Base-by-base conservation (phyloP, 2,888 invertebrate species). In the Frankliniella intonsa region DNA sequence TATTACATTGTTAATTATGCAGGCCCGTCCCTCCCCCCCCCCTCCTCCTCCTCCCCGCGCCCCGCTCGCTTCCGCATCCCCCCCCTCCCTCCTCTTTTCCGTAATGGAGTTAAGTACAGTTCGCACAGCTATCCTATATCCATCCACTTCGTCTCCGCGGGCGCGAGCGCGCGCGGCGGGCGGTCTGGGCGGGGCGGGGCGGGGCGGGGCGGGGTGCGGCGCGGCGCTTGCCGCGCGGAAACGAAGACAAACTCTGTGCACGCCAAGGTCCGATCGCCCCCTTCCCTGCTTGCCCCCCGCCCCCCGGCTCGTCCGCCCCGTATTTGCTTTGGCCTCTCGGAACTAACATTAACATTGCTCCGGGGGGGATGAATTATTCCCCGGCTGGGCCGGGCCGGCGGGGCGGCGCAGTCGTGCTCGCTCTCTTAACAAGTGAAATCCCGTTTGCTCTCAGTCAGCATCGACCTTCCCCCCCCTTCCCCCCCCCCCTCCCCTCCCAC, bases 1-100 rank as follows among this genome's bases (percentile, higher is more conserved):
- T 76, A 76, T 76, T 84, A 84, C 84, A 83, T 84, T 84, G 84
- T 85, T 85, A 85, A 85, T 85, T 85, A 85, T 85, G 84, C 85
- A 85, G 81, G 84, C 25, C 22, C 25, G n/a, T n/a, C 12, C 65
- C 69, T 22, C 22, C 55, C 55, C 55, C 55, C 55, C 3, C 12
- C 55, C 51, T 51, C 69, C 69, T 65, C 65, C n/a, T 22, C n/a
- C 69, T 12, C 69, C 12, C 69, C 22, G 22, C 69, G n/a, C 69
- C 69, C 69, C 10, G n/a, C 10, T 12, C 69, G 22, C 69, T 22
- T 14, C 69, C 69, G 69, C 12, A 25, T 25, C 22, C 38, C 38
- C 38, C 38, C 17, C 55, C 55, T 5, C 3, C 5, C 38, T 38
- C 2, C 38, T 55, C 12, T 17, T 19, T 62, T 19, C 62, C 69